Evolutionary conservation across 2,113 vertebrate species (phyloP), one percentile per base, ranked within the genome.

Genomic region (Chrysemys picta): DNA sequence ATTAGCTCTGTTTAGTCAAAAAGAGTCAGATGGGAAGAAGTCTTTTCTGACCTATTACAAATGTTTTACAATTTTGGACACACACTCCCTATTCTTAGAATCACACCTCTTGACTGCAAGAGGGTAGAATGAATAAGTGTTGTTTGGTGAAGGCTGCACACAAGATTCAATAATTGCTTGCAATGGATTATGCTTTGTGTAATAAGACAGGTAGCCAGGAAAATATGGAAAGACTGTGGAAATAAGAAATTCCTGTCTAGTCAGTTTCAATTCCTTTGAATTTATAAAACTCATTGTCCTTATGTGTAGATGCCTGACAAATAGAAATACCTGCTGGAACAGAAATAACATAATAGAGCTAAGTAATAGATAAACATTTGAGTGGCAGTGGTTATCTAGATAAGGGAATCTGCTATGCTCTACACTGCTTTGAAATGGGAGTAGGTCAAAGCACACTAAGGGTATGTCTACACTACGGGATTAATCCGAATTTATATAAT

Each of bases 21-120:
- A 52, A 59, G n/a, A 92, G 47, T 57, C 0, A 0, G 82, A 69
- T 1, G 19, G 38, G 31, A 89, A 92, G 69, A 47, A 47, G 17
- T 31, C 1, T 83, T 9, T 72, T 16, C 13, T 0, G 0, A 2
- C 0, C 0, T 0, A 47, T 49, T 75, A 79, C 50, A 86, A 88
- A 88, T 2, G 2, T 31, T 6, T 3, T 0, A 0, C 6, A 42
- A 3, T 2, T n/a, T 57, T 81, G 47, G 53, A 27, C 38, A 59
- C 38, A 47, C 17, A 25, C 14, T 5, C 9, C 25, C 42, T 47
- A 6, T 72, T 84, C 79, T 90, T 78, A 85, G 72, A 87, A 89
- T 2, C 53, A 12, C 65, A 72, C 13, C 79, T 85, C 53, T 84
- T 50, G 52, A 3, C 7, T 57, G 0, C 0, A 38, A 0, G 25